Conservation (phyloP, 2,888 invertebrate genomes). For the Xestia ashworthii region DNA sequence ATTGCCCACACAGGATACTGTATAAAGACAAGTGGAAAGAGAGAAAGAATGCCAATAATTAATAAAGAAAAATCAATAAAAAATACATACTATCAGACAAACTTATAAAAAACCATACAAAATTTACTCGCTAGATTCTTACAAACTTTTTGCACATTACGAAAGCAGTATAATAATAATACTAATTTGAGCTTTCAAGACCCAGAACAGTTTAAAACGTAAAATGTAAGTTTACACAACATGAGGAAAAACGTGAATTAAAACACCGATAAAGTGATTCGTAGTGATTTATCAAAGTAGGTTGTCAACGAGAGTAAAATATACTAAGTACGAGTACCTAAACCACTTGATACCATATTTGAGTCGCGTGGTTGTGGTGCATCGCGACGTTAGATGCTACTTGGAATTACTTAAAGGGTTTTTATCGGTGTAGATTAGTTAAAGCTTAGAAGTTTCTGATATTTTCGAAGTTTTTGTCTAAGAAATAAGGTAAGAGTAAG, state of each 20-base stretch:
- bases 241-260: slow-evolving; percentile 36
- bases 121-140: not conserved
- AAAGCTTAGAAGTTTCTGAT: not conserved
- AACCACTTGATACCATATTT: slow-evolving; percentile 55
- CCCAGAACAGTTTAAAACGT: not conserved
- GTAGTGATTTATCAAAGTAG: slow-evolving; percentile 32
- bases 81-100: not conserved
- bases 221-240: slow-evolving; percentile 27
- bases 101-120: not conserved
- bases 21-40: not conserved
- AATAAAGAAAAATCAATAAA: not conserved
- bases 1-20: not conserved
- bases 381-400: slow-evolving; percentile 37
- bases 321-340: not conserved
- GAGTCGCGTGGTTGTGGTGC: slow-evolving; percentile 20
- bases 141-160: not conserved
- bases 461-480: not conserved
- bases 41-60: not conserved
- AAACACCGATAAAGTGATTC: slow-evolving; percentile 28
- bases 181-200: slow-evolving; percentile 1
- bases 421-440: slow-evolving; percentile 29
- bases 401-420: slow-evolving; percentile 32
- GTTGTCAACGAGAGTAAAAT: slow-evolving; percentile 33
- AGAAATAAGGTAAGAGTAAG: no score
- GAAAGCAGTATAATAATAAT: not conserved